Base-by-base conservation (phyloP, 1,140 invertebrate species). In the Drosophila guanche region DNA sequence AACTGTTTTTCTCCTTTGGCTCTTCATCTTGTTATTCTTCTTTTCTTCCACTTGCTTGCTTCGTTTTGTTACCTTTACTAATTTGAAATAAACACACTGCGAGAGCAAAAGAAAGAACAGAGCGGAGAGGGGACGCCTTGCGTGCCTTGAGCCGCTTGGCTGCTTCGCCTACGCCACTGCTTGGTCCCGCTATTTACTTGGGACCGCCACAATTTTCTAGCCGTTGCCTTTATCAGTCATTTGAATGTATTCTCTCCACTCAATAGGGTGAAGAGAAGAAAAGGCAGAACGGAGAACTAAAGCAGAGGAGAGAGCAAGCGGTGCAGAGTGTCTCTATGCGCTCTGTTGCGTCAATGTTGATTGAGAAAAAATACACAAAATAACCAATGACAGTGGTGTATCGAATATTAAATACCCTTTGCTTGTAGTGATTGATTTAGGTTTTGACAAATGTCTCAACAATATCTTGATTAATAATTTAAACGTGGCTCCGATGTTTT, bases 221-320 rank as follows among this genome's bases (percentile, higher is more conserved):
- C 63, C 59, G 76, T 79, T 83, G 75, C 69, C 56, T 79, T 84
- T 85, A 84, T 84, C 80, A 85, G 76, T 72, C 47, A 54, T 55
- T 62, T 47, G 42, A 48, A 8, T 25, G 25, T 41, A 40, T 10
- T 37, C 33, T 37, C 12, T n/a, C 10, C 58, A 20, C 56, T 60
- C 61, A 43, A 43, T 20, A 27, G 45, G 58, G 42, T 12, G 47
- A 14, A 23, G 12, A 27, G 29, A 43, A 43, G 7, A 14, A 65
- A 67, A n/a, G 29, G 10, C 33, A 37, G 33, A 16, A 27, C 14
- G 22, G n/a, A 20, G 29, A 43, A 43, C 12, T 14, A 53, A 67
- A n/a, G 42, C 61, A 53, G 66, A 43, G 40, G 37, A 55, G 37
- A 37, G 65, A 67, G 33, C 10, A 37, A 33, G 29, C 29, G 8